Evolutionary conservation across 2,888 invertebrate genomes (phyloP).

Genomic region (Mythimna vitellina): DNA sequence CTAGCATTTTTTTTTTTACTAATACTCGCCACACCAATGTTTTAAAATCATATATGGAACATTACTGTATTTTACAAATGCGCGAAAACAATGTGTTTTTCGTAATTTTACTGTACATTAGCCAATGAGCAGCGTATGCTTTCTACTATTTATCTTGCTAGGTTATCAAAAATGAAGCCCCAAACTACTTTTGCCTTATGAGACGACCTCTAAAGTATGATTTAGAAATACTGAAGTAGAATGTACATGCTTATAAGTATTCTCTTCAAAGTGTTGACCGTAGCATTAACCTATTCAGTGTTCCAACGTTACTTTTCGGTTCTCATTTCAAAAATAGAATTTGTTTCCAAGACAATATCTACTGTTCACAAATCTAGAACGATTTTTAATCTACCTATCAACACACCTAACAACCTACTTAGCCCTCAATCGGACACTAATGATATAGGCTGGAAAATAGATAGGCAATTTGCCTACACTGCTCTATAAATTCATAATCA

Average conservation of each 20-base stretch:
- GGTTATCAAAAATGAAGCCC: slow-evolving; percentile 44
- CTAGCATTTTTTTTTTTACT: neutral
- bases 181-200: slow-evolving; percentile 11
- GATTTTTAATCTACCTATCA: neutral
- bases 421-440: neutral
- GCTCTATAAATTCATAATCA: slow-evolving; percentile 36
- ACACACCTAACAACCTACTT: neutral
- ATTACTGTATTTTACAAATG: slow-evolving; percentile 2
- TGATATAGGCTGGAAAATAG: slow-evolving; percentile 25
- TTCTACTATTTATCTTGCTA: slow-evolving; percentile 52
- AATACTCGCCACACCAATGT: neutral
- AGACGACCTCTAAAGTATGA: slow-evolving; percentile 30
- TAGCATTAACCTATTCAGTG: too few species aligned
- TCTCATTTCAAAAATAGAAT: too few species aligned
- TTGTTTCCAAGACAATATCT: too few species aligned
- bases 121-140: slow-evolving; percentile 33
- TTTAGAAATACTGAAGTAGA: slow-evolving; percentile 25
- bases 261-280: neutral
- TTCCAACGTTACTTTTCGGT: too few species aligned
- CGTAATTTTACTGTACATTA: slow-evolving; percentile 45
- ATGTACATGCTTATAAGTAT: neutral
- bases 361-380: neutral
- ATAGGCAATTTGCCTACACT: slow-evolving; percentile 3
- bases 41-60: slow-evolving; percentile 5
- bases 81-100: slow-evolving; percentile 17